Conservation (phyloP, 92 coral and sea anemone species). For the Porites lobata region DNA sequence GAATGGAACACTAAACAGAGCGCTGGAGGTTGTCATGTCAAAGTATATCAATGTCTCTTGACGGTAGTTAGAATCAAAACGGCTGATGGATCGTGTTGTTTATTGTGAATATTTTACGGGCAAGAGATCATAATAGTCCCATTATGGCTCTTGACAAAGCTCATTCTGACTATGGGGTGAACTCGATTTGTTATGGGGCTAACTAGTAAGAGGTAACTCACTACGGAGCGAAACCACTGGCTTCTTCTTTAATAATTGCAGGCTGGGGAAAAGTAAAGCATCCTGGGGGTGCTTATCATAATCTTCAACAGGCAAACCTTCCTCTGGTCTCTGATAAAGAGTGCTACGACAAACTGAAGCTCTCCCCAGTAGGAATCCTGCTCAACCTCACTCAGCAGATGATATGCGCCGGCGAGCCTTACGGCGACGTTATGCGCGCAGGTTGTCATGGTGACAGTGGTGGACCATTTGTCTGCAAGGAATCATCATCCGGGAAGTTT, state of each 20-base stretch:
- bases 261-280: slow-evolving; percentile 62
- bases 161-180: neutral
- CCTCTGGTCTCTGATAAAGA: slow-evolving; percentile 50
- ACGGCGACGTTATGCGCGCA: slow-evolving; percentile 46
- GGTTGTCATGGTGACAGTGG: slow-evolving; percentile 37
- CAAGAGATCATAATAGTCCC: too few species aligned
- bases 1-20: too few species aligned
- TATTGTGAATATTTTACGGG: too few species aligned
- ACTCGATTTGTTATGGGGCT: too few species aligned
- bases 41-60: too few species aligned
- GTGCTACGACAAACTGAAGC: slow-evolving; percentile 11
- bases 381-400: slow-evolving; percentile 1
- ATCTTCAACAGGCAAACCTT: slow-evolving; percentile 59
- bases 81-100: too few species aligned
- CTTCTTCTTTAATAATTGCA: neutral
- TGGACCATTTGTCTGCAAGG: slow-evolving; percentile 70
- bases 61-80: too few species aligned
- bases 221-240: neutral
- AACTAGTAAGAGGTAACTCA: neutral
- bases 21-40: too few species aligned
- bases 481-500: slow-evolving; percentile 34
- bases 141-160: neutral
- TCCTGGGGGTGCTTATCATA: slow-evolving; percentile 41
- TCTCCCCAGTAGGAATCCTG: neutral
- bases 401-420: slow-evolving; percentile 61